A percentile compares a stretch with the other conserved stretches of the same genome.
These are phyloP conservation scores for Acrocephalus kingi DNA, from an alignment of 2,113 vertebrate genomes.

Conservation along the genomic window DNA sequence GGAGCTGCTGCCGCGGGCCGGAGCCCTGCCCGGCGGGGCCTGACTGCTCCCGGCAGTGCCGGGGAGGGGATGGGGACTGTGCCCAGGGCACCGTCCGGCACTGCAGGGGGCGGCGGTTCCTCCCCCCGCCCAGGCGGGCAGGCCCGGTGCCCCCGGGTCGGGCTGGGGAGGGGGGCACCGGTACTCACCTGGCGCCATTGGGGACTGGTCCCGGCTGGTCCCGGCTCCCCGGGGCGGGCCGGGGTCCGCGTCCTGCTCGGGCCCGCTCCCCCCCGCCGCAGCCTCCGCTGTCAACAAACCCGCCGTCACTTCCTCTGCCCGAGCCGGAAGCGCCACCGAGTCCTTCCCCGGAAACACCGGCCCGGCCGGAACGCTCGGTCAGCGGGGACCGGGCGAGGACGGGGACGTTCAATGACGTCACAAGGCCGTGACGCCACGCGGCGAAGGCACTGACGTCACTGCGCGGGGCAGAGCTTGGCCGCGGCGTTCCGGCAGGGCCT, in stretches of 20 bases:
- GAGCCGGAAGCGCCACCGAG: not conserved
- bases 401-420: not conserved
- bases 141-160: not conserved
- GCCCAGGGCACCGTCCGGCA: not conserved
- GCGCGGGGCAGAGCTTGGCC: not conserved
- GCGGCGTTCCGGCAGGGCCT: not conserved
- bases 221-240: conserved; percentile 21
- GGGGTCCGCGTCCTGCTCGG: conserved; percentile 8
- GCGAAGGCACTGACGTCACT: not conserved
- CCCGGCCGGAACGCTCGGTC: not conserved
- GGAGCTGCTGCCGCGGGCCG: not conserved
- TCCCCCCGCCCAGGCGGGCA: not conserved
- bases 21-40: not conserved
- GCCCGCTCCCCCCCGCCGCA: conserved; percentile 57
- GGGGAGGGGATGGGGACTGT: not conserved
- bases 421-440: not conserved
- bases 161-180: not conserved
- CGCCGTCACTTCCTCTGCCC: conserved; percentile 71
- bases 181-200: conserved; percentile 16
- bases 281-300: conserved; percentile 85
- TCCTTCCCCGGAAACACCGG: not conserved
- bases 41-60: not conserved
- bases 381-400: not conserved
- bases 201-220: not conserved
- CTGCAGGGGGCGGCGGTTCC: not conserved